These are phyloP conservation scores for Andrena haemorrhoa DNA, from an alignment of 2,888 invertebrate species.

Conservation along the genomic window DNA sequence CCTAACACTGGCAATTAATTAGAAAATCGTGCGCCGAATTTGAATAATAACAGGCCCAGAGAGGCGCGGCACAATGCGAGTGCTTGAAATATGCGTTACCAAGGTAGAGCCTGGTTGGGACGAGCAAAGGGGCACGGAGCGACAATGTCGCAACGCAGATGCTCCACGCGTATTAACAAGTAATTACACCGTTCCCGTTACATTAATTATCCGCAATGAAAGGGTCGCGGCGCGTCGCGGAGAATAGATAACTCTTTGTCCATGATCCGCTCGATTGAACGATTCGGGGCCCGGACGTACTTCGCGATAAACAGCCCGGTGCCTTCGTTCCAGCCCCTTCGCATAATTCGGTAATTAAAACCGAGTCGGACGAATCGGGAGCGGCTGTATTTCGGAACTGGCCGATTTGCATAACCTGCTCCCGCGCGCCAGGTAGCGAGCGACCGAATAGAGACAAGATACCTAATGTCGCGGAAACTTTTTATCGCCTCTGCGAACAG, in stretches of 20 bases:
- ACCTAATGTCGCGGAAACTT: conserved; percentile 80
- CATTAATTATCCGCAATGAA: conserved; percentile 71
- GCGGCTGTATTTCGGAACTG: conserved; percentile 36
- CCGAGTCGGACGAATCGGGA: conserved; percentile 42
- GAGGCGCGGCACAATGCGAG: neutral
- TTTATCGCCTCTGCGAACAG: conserved; percentile 71
- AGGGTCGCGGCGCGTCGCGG: conserved; percentile 36
- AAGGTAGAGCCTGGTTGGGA: neutral
- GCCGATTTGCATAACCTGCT: conserved; percentile 79
- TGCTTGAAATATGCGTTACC: neutral
- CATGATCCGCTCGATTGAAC: conserved; percentile 72
- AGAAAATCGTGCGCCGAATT: neutral
- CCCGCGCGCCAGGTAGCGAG: conserved; percentile 66
- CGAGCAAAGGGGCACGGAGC: conserved; percentile 7
- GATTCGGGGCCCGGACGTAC: conserved; percentile 64
- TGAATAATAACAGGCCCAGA: neutral
- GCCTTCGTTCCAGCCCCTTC: conserved; percentile 52
- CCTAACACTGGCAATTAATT: neutral
- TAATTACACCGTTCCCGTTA: conserved; percentile 69
- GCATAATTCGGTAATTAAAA: conserved; percentile 80
- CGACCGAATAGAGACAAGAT: conserved; percentile 73
- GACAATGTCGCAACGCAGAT: conserved; percentile 58
- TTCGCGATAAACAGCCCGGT: conserved; percentile 64
- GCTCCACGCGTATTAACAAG: conserved; percentile 68
- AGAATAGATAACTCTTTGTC: conserved; percentile 61